These are phyloP conservation scores for Rutpela maculata DNA, from an alignment of 2,888 invertebrate genomes.

Conservation along the genomic window DNA sequence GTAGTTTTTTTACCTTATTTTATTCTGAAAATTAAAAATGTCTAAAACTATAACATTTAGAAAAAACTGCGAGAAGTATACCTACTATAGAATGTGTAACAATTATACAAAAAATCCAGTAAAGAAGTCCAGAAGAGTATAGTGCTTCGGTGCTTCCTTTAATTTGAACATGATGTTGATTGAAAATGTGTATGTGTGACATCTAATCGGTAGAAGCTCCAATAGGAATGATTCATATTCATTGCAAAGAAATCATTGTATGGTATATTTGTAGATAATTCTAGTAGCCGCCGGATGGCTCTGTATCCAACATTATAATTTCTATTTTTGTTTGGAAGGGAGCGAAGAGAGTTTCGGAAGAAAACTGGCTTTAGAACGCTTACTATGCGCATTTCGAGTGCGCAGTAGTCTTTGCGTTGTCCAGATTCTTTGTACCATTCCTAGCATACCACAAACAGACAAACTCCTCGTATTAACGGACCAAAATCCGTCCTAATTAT, in stretches of 20 bases:
- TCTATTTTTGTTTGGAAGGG: constrained; percentile 46
- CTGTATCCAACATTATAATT: constrained; percentile 3
- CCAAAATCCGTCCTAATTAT: constrained; percentile 83
- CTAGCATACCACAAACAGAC: constrained; percentile 92
- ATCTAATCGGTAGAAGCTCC: background rate
- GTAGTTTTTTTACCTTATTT: too few relatives aligned
- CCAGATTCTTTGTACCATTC: constrained; percentile 98
- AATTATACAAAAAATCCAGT: too few relatives aligned
- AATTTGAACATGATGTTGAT: too few relatives aligned
- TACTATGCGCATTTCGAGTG: constrained; percentile 88
- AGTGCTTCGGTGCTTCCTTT: too few relatives aligned
- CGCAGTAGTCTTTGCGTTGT: constrained; percentile 93
- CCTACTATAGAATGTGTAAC: too few relatives aligned
- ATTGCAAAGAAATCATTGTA: background rate
- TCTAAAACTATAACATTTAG: too few relatives aligned
- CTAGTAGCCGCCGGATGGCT: constrained; percentile 36
- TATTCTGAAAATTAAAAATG: too few relatives aligned
- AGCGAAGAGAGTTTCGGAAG: constrained; percentile 55
- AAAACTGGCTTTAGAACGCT: constrained; percentile 78
- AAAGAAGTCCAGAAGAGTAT: too few relatives aligned
- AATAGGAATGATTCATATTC: background rate
- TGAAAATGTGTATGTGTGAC: background rate
- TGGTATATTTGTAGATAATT: background rate
- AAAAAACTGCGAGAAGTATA: too few relatives aligned
- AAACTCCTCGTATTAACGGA: constrained; percentile 84